Evolutionary conservation across 2,113 vertebrate species (phyloP).

Genomic region (Egretta garzetta): DNA sequence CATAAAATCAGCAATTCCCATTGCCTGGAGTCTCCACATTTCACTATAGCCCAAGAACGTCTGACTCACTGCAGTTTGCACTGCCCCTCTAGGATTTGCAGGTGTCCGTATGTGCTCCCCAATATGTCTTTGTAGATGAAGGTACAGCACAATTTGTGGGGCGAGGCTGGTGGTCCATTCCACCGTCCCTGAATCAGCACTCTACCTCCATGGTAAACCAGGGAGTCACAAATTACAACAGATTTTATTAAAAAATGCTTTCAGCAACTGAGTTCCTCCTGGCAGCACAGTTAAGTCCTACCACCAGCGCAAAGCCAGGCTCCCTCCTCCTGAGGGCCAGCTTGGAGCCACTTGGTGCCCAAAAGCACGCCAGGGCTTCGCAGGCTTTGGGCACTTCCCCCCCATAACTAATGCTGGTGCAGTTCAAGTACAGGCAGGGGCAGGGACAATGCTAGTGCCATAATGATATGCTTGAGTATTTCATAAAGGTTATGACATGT

Average conservation of each 20-base stretch:
- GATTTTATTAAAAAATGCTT: not conserved
- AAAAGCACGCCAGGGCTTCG: not conserved
- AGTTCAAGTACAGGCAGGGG: not conserved
- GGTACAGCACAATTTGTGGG: not conserved
- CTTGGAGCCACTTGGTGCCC: not conserved
- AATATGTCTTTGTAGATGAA: not conserved
- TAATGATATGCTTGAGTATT: not conserved
- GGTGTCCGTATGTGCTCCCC: not conserved
- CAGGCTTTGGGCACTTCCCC: not conserved
- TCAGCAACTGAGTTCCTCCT: not conserved
- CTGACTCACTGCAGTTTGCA: not conserved
- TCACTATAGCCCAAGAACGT: not conserved
- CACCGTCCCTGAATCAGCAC: rapidly evolving
- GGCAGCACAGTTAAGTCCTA: not conserved
- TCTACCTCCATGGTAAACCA: not conserved
- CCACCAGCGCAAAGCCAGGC: not conserved
- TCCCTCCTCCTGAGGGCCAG: not conserved
- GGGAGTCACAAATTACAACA: not conserved
- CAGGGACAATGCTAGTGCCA: not conserved
- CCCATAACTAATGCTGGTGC: not conserved
- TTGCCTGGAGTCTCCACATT: not conserved
- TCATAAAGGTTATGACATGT: not conserved
- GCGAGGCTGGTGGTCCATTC: not conserved
- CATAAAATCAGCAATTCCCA: not conserved
- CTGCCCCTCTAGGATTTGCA: not conserved